These are phyloP conservation scores for Conops quadrifasciatus DNA, from an alignment of 2,888 invertebrate genomes.

Conservation along the genomic window DNA sequence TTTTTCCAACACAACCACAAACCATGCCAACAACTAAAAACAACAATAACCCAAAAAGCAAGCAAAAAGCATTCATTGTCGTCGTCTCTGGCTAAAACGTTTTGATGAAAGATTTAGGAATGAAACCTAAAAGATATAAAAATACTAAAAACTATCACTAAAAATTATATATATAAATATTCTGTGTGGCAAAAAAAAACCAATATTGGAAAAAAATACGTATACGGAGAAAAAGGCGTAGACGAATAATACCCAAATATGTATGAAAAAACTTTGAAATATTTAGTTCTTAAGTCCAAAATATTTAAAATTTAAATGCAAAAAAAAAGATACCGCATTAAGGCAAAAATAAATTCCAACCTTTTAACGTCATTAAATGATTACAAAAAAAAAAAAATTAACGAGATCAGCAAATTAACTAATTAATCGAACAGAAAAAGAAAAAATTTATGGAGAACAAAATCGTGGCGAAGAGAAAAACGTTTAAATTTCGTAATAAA, in stretches of 20 bases:
- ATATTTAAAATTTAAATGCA: conserved; percentile 21
- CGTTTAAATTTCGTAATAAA: conserved; percentile 20
- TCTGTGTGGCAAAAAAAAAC: conserved; percentile 48
- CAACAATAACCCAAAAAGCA: conserved; percentile 35
- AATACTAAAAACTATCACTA: conserved; percentile 32
- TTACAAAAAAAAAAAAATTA: conserved; percentile 27
- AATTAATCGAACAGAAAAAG: conserved; percentile 41
- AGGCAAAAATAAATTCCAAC: conserved; percentile 29
- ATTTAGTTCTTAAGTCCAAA: conserved; percentile 39
- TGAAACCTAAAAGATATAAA: conserved; percentile 32
- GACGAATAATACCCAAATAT: conserved; percentile 38
- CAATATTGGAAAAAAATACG: conserved; percentile 34
- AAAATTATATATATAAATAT: conserved; percentile 39
- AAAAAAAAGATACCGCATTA: conserved; percentile 35
- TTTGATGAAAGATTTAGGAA: conserved; percentile 7
- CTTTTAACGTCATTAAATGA: conserved; percentile 20
- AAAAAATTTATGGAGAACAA: conserved; percentile 14
- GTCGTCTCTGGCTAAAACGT: conserved; percentile 30
- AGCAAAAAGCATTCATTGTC: conserved; percentile 41
- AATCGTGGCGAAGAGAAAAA: conserved; percentile 31
- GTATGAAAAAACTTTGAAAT: conserved; percentile 41
- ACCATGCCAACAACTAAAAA: conserved; percentile 23
- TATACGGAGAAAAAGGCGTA: conserved; percentile 38
- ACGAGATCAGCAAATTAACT: conserved; percentile 14
- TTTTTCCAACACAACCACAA: conserved; percentile 26